Evolutionary conservation across 2,797 vertebrate genomes (phyloP).

Genomic region (Tenualosa thibaudeaui): DNA sequence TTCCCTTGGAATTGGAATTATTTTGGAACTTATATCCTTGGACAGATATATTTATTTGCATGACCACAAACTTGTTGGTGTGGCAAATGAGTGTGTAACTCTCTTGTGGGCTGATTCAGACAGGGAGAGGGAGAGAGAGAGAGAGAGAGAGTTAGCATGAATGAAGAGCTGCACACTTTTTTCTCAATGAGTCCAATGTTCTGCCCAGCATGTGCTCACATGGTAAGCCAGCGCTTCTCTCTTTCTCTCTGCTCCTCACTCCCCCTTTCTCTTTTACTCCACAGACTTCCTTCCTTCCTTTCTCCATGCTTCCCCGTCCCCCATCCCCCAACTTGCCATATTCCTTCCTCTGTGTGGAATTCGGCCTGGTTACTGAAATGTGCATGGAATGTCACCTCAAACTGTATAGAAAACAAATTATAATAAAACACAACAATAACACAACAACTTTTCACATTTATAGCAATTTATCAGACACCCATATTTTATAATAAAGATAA

Average conservation of each 20-base stretch:
- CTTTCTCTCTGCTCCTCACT: slow-evolving; percentile 35
- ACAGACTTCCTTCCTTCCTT: slow-evolving; percentile 20
- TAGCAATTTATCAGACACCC: too few species aligned
- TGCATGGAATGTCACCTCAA: slow-evolving; percentile 15
- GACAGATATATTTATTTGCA: not conserved
- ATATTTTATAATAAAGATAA: not conserved
- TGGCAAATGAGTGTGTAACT: not conserved
- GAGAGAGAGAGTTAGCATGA: slow-evolving; percentile 12
- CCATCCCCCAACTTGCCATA: slow-evolving; percentile 15
- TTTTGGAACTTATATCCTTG: not conserved
- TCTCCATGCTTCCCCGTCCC: not conserved
- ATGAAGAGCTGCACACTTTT: slow-evolving; percentile 25
- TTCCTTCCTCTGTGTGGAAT: slow-evolving; percentile 16
- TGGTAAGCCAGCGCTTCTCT: slow-evolving; percentile 23
- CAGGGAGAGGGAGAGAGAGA: slow-evolving; percentile 28
- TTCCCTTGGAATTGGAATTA: not conserved
- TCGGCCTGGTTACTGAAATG: not conserved
- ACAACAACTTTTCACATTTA: too few species aligned
- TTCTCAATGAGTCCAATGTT: slow-evolving; percentile 42
- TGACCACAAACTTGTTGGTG: not conserved
- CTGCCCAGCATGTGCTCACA: slow-evolving; percentile 20
- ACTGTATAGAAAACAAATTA: not conserved
- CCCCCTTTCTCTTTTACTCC: slow-evolving; percentile 21
- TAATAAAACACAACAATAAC: not conserved
- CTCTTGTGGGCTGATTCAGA: slow-evolving; percentile 8